Evolutionary conservation across 1,140 invertebrate genomes (phyloP).

Genomic region (Battus philenor): DNA sequence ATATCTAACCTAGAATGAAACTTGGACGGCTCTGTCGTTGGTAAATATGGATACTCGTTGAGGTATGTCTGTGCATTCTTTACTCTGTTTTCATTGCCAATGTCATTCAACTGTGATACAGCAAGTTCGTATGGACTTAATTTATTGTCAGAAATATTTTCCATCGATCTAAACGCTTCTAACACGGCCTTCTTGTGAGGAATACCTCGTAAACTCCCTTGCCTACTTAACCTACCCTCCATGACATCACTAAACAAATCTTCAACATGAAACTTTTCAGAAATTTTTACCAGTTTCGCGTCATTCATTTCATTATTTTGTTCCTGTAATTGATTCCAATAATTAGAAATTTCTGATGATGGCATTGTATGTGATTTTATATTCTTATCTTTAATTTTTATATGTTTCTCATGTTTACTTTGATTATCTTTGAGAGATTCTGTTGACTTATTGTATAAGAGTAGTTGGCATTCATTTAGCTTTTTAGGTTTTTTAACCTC

Average conservation of each 20-base stretch:
- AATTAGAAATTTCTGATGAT: slow-evolving; percentile 59
- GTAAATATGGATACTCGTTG: slow-evolving; percentile 71
- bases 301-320: slow-evolving; percentile 27
- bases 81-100: slow-evolving; percentile 52
- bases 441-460: slow-evolving; percentile 39
- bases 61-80: slow-evolving; percentile 71
- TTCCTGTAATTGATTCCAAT: slow-evolving; percentile 54
- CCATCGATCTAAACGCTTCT: slow-evolving; percentile 73
- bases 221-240: slow-evolving; percentile 59
- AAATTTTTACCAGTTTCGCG: slow-evolving; percentile 67
- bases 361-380: slow-evolving; percentile 59
- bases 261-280: slow-evolving; percentile 74
- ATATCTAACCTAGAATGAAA: slow-evolving; percentile 68
- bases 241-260: slow-evolving; percentile 72
- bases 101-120: slow-evolving; percentile 55
- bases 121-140: slow-evolving; percentile 64
- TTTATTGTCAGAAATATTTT: slow-evolving; percentile 61
- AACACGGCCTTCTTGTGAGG: slow-evolving; percentile 74
- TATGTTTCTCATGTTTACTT: slow-evolving; percentile 29
- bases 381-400: slow-evolving; percentile 48
- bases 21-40: slow-evolving; percentile 68
- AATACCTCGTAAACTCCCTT: slow-evolving; percentile 72
- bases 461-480: slow-evolving; percentile 57
- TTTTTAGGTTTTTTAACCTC: slow-evolving; percentile 43
- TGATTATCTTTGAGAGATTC: slow-evolving; percentile 50